A percentile compares a stretch with the other conserved stretches of the same genome.
Evolutionary conservation across 2,888 invertebrate species (phyloP).

Genomic region (Microctonus aethiopoides): DNA sequence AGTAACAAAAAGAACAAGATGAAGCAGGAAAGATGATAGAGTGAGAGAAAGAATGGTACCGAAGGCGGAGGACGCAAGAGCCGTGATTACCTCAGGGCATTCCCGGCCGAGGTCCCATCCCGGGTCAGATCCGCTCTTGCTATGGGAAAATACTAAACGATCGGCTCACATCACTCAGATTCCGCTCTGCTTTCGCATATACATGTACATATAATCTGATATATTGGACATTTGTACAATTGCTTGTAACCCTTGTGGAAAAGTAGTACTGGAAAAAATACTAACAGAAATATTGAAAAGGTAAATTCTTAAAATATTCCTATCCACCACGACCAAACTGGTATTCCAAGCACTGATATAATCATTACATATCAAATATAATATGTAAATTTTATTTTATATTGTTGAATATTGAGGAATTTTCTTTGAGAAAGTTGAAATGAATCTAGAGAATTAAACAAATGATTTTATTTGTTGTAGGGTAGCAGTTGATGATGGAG

Average conservation of each 20-base stretch:
- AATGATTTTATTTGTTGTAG: too few species aligned
- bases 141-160: slow-evolving; percentile 67
- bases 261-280: too few species aligned
- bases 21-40: slow-evolving; percentile 27
- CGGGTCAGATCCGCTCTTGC: slow-evolving; percentile 63
- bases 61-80: slow-evolving; percentile 57
- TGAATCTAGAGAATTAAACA: too few species aligned
- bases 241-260: too few species aligned
- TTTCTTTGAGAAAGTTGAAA: too few species aligned
- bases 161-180: slow-evolving; percentile 67
- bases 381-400: too few species aligned
- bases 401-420: too few species aligned
- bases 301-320: too few species aligned
- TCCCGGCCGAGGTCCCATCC: slow-evolving; percentile 60
- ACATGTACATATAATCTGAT: slow-evolving; percentile 13
- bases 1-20: slow-evolving; percentile 18
- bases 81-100: slow-evolving; percentile 65
- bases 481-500: neutral
- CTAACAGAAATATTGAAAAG: too few species aligned
- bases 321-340: too few species aligned
- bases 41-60: slow-evolving; percentile 47
- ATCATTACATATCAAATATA: too few species aligned
- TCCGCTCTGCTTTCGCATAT: slow-evolving; percentile 42
- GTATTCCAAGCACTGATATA: too few species aligned
- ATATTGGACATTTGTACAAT: neutral